A percentile compares a stretch with the other conserved stretches of the same genome.
Conservation (phyloP, 2,797 vertebrate species). For the Spea hammondii region DNA sequence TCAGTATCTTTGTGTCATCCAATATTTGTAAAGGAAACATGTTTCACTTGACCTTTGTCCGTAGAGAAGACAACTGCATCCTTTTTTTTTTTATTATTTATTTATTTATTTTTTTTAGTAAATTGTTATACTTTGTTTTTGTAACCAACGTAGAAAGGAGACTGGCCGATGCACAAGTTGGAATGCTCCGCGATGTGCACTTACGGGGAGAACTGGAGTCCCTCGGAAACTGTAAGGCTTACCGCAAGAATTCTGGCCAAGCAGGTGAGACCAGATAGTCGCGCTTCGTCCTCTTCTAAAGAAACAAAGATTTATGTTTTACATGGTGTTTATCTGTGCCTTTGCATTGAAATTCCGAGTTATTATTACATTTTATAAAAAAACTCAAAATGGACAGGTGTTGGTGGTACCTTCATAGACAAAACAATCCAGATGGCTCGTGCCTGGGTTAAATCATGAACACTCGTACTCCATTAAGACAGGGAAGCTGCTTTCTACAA, state of each 20-base stretch:
- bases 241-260: slow-evolving; percentile 87
- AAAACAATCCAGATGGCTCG: too few relatives aligned
- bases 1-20: slow-evolving; percentile 53
- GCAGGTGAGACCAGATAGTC: slow-evolving; percentile 72
- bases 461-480: neutral
- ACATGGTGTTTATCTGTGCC: neutral
- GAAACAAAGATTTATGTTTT: neutral
- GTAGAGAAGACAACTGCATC: slow-evolving; percentile 49
- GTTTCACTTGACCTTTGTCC: slow-evolving; percentile 62
- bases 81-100: too few relatives aligned
- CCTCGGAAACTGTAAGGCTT: slow-evolving; percentile 85
- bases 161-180: slow-evolving; percentile 94
- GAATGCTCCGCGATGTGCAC: slow-evolving; percentile 87
- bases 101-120: slow-evolving; percentile 49
- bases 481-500: neutral
- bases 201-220: slow-evolving; percentile 87
- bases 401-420: too few relatives aligned
- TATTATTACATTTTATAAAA: too few relatives aligned
- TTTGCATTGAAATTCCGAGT: too few relatives aligned
- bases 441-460: too few relatives aligned
- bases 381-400: too few relatives aligned
- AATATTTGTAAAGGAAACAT: slow-evolving; percentile 65
- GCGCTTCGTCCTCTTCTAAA: slow-evolving; percentile 2
- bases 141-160: slow-evolving; percentile 75
- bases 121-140: slow-evolving; percentile 34